These are phyloP conservation scores for Carterocephalus palaemon DNA, from an alignment of 2,888 invertebrate species.

Conservation along the genomic window DNA sequence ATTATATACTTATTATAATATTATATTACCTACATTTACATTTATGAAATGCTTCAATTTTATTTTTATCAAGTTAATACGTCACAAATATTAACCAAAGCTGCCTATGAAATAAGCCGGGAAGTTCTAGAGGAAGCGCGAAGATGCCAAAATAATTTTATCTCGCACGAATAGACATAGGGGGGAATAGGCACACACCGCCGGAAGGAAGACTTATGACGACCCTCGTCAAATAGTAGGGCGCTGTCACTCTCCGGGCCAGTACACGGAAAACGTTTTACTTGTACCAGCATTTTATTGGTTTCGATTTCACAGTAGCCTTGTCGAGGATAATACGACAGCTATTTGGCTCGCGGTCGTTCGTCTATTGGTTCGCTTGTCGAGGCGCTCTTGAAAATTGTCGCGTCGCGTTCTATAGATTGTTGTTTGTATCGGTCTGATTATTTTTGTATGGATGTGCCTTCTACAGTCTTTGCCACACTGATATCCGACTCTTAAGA, in stretches of 20 bases:
- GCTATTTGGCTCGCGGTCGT: constrained; percentile 39
- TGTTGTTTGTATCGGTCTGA: constrained; percentile 21
- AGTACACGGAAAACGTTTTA: constrained; percentile 71
- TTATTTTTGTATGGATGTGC: no score
- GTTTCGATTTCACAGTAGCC: constrained; percentile 72
- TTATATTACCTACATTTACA: no score
- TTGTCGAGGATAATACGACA: constrained; percentile 52
- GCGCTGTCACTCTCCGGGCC: constrained; percentile 46
- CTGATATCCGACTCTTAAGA: no score
- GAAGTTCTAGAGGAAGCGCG: neutral
- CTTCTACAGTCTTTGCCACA: no score
- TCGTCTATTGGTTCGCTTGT: constrained; percentile 20
- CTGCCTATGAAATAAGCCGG: constrained; percentile 4
- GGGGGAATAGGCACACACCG: neutral
- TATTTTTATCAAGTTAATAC: neutral
- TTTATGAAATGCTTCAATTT: no score
- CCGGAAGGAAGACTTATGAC: constrained; percentile 72
- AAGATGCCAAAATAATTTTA: constrained; percentile 13
- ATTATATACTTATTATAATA: no score
- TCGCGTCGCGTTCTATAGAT: constrained; percentile 2
- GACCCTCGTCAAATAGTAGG: constrained; percentile 65
- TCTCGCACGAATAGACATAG: constrained; percentile 1
- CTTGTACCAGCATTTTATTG: constrained; percentile 69
- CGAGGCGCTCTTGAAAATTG: constrained; percentile 7
- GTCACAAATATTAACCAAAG: constrained; percentile 7